Percentiles rank a stretch among this genome's conserved stretches.
phyloP scores from a whole-genome alignment of 2,797 vertebrate genomes.

The Limnodromus scolopaceus region DNA sequence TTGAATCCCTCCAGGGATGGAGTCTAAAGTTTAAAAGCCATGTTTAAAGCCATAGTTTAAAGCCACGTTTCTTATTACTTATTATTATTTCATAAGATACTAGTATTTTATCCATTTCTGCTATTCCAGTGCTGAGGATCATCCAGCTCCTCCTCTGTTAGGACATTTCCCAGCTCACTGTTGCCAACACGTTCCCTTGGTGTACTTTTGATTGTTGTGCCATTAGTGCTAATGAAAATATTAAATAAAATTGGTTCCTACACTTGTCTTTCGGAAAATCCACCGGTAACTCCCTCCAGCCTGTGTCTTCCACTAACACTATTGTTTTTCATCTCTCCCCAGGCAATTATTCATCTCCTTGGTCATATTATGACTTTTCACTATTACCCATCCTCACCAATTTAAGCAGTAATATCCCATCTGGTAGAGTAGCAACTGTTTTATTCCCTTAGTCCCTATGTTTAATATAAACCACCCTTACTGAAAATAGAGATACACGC shows the following conservation, averaged over 20 bases:
- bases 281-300: background rate
- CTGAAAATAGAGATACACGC: rapidly evolving
- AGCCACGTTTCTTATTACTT: background rate
- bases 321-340: background rate
- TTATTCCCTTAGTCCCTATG: background rate
- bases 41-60: background rate
- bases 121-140: background rate
- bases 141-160: background rate
- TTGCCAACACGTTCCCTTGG: background rate
- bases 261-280: background rate
- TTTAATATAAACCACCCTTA: background rate
- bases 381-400: background rate
- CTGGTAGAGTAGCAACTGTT: background rate
- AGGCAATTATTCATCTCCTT: background rate
- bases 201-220: background rate
- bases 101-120: background rate
- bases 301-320: background rate
- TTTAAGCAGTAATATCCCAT: background rate
- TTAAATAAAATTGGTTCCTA: background rate
- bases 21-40: too few species aligned
- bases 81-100: background rate
- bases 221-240: background rate
- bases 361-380: background rate
- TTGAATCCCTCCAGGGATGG: background rate
- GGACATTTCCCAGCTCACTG: background rate